Percentiles rank a stretch among this genome's conserved stretches.
Evolutionary conservation across 2,113 vertebrate genomes (phyloP).

Genomic region (Neodontobutis hainanensis): DNA sequence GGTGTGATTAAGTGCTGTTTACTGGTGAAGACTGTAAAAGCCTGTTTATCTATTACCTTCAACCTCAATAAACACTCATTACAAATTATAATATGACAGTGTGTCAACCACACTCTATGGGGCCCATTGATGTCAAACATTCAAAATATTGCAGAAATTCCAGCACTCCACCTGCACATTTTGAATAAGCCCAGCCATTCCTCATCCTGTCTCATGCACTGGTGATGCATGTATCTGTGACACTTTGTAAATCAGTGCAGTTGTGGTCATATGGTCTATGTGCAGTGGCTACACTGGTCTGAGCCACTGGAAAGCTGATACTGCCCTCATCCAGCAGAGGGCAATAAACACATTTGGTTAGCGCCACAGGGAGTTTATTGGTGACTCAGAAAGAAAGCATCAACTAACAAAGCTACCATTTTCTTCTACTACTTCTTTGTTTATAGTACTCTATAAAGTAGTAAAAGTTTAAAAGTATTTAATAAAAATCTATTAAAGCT

Average conservation of each 20-base stretch:
- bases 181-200: conserved; percentile 38
- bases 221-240: conserved; percentile 35
- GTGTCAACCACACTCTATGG: conserved; percentile 14
- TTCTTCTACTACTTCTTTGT: background rate
- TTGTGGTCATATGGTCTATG: conserved; percentile 33
- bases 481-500: too few relatives aligned
- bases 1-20: conserved; percentile 33
- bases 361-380: background rate
- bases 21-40: conserved; percentile 23
- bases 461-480: too few relatives aligned
- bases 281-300: conserved; percentile 27
- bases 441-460: too few relatives aligned
- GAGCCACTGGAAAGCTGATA: conserved; percentile 16
- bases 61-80: conserved; percentile 21
- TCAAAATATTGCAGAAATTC: conserved; percentile 52
- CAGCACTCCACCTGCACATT: conserved; percentile 50
- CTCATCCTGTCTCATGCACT: conserved; percentile 38
- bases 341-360: conserved; percentile 17
- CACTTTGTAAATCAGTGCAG: conserved; percentile 35
- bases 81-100: conserved; percentile 29
- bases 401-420: conserved; percentile 8
- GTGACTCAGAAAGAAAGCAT: background rate
- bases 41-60: conserved; percentile 20
- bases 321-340: conserved; percentile 53
- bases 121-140: conserved; percentile 48